Evolutionary conservation across 2,888 invertebrate genomes (phyloP), one percentile per base, ranked within the genome.

Genomic region (Drosophila anceps): DNA sequence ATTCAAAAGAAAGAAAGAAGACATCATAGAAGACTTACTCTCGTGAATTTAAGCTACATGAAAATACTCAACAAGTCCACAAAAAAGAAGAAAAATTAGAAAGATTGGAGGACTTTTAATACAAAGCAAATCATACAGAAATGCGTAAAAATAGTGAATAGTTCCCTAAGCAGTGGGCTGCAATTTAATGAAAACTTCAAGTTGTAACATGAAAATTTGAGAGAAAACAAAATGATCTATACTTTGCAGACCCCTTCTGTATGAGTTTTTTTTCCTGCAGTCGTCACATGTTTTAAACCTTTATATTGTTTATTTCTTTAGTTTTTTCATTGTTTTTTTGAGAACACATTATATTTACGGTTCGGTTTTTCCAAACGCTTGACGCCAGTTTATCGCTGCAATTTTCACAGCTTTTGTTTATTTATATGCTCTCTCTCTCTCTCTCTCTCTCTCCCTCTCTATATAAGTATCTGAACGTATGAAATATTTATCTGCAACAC

Each of bases 341-440:
- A 8, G 10, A 35, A 27, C 8, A 27, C 15, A 33, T 69, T 27
- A 43, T 59, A 29, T 41, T 48, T 51, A 20, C 43, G 35, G 15
- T 24, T 57, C 7, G 43, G 20, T 5, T 29, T 43, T 43, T 43
- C n/a, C 13, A 13, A 39, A 7, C 20, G 43, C 4, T 60, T 62
- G 67, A 68, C 60, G 50, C 74, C 73, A 68, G 10, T 55, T 61
- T 43, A 51, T 53, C 53, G 41, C 43, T 44, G 61, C 18, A 35
- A 31, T 63, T 51, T 63, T 55, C 51, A 41, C 37, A 24, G 48
- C 46, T 59, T 18, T 39, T 51, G 29, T 20, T 37, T 63, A 31
- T 58, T 35, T 62, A 35, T 60, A 27, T 18, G 24, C 39, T 50
- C 18, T n/a, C n/a, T n/a, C n/a, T n/a, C n/a, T n/a, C n/a, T n/a